Conservation (phyloP, 2,888 invertebrate species). For the Buathra laborator region DNA sequence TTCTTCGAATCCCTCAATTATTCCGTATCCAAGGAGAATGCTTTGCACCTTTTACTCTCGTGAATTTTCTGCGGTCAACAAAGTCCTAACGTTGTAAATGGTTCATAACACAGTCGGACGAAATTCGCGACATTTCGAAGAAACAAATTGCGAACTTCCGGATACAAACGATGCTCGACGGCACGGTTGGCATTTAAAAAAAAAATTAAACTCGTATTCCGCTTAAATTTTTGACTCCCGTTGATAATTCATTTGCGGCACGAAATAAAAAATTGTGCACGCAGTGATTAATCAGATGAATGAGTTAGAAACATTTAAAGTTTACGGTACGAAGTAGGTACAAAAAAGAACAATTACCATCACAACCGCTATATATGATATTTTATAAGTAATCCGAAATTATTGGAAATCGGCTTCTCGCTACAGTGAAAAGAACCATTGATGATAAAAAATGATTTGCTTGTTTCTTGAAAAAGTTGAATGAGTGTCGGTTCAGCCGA, state of each 20-base stretch:
- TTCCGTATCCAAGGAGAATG: slow-evolving; percentile 65
- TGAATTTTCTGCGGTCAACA: slow-evolving; percentile 32
- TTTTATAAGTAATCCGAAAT: too few relatives aligned
- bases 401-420: too few relatives aligned
- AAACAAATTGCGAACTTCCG: slow-evolving; percentile 64
- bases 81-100: slow-evolving; percentile 27
- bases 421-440: too few relatives aligned
- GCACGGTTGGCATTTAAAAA: neutral
- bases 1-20: slow-evolving; percentile 69
- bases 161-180: slow-evolving; percentile 17
- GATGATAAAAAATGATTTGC: too few relatives aligned
- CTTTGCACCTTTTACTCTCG: slow-evolving; percentile 42
- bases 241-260: neutral
- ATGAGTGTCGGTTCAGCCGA: neutral
- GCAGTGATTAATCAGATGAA: too few relatives aligned
- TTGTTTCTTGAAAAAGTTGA: too few relatives aligned
- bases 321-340: too few relatives aligned
- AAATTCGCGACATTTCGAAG: slow-evolving; percentile 70
- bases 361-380: too few relatives aligned
- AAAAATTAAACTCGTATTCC: neutral
- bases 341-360: too few relatives aligned
- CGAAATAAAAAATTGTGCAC: neutral
- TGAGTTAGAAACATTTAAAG: too few relatives aligned
- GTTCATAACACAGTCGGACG: slow-evolving; percentile 61
- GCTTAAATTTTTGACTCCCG: neutral